Percentiles rank a stretch among this genome's conserved stretches.
Evolutionary conservation across 2,113 vertebrate genomes (phyloP).

Genomic region (Vidua macroura): DNA sequence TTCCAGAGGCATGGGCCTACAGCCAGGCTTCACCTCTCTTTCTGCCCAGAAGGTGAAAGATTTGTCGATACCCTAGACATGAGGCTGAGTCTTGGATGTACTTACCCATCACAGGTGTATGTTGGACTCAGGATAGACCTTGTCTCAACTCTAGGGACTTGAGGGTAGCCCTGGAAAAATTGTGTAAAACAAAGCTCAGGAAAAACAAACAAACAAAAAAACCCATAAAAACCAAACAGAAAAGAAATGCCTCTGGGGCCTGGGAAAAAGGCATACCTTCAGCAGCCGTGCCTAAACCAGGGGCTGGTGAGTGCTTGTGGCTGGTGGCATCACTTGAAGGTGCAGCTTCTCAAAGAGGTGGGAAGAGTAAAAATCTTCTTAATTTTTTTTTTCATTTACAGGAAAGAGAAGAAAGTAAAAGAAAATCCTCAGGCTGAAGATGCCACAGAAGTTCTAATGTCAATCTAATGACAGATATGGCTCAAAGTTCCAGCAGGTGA

Average conservation of each 20-base stretch:
- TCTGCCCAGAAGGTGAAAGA: background rate
- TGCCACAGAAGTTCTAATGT: background rate
- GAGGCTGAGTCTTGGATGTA: background rate
- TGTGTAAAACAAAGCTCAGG: background rate
- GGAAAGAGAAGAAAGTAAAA: background rate
- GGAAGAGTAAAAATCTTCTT: background rate
- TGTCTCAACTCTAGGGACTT: background rate
- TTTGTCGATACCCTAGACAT: background rate
- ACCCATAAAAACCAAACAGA: too few species aligned
- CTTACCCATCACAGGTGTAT: background rate
- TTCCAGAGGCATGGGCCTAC: background rate
- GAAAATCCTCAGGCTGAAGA: background rate
- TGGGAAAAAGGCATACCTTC: background rate
- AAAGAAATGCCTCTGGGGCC: background rate
- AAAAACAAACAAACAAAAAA: background rate
- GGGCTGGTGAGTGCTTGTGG: accelerated
- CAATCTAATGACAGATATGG: background rate
- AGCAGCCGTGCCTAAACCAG: background rate
- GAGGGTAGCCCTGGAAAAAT: background rate
- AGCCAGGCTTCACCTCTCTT: background rate
- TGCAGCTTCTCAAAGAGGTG: background rate
- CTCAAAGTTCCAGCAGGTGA: background rate
- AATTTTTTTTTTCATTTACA: background rate
- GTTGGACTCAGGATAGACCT: background rate
- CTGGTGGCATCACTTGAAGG: background rate